Conservation (phyloP, 2,888 invertebrate species). For the Leucozona laternaria region DNA sequence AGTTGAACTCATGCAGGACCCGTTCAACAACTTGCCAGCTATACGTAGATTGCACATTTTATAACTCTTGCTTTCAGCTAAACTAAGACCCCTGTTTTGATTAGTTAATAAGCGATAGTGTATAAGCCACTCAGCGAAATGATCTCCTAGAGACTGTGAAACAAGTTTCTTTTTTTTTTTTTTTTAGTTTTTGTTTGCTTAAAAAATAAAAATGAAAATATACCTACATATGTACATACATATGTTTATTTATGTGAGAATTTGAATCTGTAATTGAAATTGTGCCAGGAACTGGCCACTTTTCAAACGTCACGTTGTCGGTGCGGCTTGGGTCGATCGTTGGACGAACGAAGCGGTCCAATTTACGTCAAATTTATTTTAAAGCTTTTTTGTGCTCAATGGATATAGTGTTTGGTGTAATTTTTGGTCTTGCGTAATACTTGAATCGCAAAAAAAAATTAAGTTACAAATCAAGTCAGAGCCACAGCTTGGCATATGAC, state of each 20-base stretch:
- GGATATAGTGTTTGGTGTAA: background rate
- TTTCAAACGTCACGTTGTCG: slow-evolving; percentile 22
- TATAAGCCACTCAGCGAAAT: slow-evolving; percentile 5
- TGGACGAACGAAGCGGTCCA: slow-evolving; percentile 19
- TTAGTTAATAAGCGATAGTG: slow-evolving; percentile 22
- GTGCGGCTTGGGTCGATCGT: background rate
- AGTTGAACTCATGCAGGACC: slow-evolving; percentile 53
- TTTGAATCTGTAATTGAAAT: slow-evolving; percentile 57
- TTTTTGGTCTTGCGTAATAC: slow-evolving; percentile 47
- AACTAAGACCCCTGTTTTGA: slow-evolving; percentile 7
- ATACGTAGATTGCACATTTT: background rate
- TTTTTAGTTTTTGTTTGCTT: background rate
- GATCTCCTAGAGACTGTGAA: slow-evolving; percentile 10
- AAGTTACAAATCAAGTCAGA: slow-evolving; percentile 23
- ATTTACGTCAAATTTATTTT: slow-evolving; percentile 43
- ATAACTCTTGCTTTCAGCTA: slow-evolving; percentile 63
- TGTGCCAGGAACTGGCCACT: slow-evolving; percentile 73
- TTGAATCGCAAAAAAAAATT: slow-evolving; percentile 18
- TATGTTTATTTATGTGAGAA: slow-evolving; percentile 3
- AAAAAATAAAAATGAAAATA: background rate
- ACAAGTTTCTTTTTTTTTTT: slow-evolving; percentile 44
- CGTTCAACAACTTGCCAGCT: slow-evolving; percentile 11
- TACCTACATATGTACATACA: too few species aligned
- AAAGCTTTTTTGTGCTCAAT: slow-evolving; percentile 2
- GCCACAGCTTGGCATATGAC: slow-evolving; percentile 4